Percentiles rank a stretch among this genome's conserved stretches.
Conservation (phyloP, 2,113 vertebrate genomes). For the Vidua macroura region DNA sequence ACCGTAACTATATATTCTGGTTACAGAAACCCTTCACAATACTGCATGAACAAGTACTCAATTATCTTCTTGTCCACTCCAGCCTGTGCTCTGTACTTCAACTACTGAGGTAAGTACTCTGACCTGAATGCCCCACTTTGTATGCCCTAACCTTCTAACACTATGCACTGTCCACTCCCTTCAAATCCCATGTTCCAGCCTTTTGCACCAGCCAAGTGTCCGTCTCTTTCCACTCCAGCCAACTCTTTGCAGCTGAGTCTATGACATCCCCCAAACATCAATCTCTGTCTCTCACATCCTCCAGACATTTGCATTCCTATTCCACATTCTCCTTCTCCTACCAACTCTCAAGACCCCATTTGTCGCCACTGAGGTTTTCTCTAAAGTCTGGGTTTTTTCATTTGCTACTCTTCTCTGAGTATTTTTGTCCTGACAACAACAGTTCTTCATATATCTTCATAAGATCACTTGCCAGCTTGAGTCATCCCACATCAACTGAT, state of each 20-base stretch:
- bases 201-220: background rate
- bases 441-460: background rate
- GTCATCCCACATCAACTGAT: background rate
- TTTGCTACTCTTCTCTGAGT: background rate
- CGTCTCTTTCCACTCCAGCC: background rate
- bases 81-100: background rate
- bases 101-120: fast-evolving
- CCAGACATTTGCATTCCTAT: background rate
- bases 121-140: background rate
- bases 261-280: background rate
- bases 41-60: background rate
- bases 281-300: background rate
- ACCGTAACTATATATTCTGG: background rate
- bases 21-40: background rate
- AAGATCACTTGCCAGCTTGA: background rate
- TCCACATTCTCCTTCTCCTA: background rate
- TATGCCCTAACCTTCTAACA: background rate
- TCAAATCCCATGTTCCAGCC: background rate
- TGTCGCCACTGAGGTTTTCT: background rate
- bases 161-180: fast-evolving
- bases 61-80: background rate
- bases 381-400: background rate
- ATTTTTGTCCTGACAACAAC: background rate
- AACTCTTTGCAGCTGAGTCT: background rate
- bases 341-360: background rate